Evolutionary conservation across 2,797 vertebrate species (phyloP).

Genomic region (Pitangus sulphuratus): DNA sequence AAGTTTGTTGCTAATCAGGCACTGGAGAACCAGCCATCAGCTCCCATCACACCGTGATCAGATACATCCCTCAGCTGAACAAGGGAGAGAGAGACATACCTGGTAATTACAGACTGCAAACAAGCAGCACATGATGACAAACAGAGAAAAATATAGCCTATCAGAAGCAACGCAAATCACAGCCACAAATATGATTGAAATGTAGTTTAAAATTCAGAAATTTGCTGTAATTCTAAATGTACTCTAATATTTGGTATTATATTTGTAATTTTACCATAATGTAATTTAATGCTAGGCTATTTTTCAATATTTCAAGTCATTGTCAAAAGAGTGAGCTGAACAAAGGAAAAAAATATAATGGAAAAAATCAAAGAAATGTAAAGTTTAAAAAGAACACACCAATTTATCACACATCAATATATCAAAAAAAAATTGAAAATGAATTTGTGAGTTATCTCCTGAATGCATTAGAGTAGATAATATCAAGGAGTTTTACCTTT

Average conservation of each 20-base stretch:
- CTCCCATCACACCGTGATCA: not conserved
- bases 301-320: conserved; percentile 16
- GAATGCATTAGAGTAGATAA: not conserved
- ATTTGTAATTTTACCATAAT: not conserved
- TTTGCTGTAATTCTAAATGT: not conserved
- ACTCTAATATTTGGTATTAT: not conserved
- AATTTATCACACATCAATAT: not conserved
- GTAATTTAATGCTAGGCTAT: not conserved
- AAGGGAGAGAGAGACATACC: not conserved
- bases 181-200: conserved; percentile 5
- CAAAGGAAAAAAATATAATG: not conserved
- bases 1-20: not conserved
- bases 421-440: not conserved
- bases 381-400: not conserved
- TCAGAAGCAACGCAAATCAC: not conserved
- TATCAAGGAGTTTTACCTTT: not conserved
- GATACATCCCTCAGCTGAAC: not conserved
- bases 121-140: not conserved
- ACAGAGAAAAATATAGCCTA: not conserved
- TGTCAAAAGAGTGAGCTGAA: not conserved
- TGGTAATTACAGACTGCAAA: not conserved
- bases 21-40: not conserved
- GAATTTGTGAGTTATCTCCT: not conserved
- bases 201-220: not conserved
- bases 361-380: not conserved